Evolutionary conservation across 2,888 invertebrate species (phyloP), one percentile per base, ranked within the genome.

Genomic region (Parnassius glacialis): DNA sequence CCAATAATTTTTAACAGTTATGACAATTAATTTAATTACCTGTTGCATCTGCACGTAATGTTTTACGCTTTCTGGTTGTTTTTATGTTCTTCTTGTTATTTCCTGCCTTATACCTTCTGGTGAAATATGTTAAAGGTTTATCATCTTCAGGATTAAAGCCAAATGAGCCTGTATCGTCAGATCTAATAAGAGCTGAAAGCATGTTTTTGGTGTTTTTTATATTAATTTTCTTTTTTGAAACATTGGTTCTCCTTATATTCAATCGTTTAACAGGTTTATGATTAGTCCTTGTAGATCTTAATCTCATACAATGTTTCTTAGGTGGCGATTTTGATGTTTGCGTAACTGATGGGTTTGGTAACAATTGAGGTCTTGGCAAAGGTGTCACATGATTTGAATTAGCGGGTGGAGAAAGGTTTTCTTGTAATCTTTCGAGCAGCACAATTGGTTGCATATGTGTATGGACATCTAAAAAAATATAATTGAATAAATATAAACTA

Each of bases 371-470:
- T 7, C 10, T 43, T 10, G 9, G 10, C 42, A 7, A 25, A 50
- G 16, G 44, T 20, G 41, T 43, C 43, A 9, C 34, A 43, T 10
- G 16, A 44, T 48, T 43, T 13, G 10, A 45, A 25, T 2, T 10
- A 25, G 1, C 12, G 1, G 9, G 7, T 1, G 2, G 0, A 12
- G 41, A 11, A 34, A n/a, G 48, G 25, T 9, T 64, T 11, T 50
- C 61, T 47, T 16, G 16, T 2, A 69, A 25, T 43, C 76, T 65
- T 52, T 78, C 70, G 0, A 79, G 13, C 0, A 77, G 34, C 0
- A 79, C 79, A n/a, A 76, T 62, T 2, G 79, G 77, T 57, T 72
- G 59, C 9, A 64, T 20, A 57, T 76, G 73, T 9, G 54, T 57
- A 53, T 79, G 75, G 0, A 73, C n/a, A 43, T 69, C 78, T 78